Percentiles rank a stretch among this genome's conserved stretches.
Conservation (phyloP, 2,113 vertebrate genomes). For the Electrona antarctica region DNA sequence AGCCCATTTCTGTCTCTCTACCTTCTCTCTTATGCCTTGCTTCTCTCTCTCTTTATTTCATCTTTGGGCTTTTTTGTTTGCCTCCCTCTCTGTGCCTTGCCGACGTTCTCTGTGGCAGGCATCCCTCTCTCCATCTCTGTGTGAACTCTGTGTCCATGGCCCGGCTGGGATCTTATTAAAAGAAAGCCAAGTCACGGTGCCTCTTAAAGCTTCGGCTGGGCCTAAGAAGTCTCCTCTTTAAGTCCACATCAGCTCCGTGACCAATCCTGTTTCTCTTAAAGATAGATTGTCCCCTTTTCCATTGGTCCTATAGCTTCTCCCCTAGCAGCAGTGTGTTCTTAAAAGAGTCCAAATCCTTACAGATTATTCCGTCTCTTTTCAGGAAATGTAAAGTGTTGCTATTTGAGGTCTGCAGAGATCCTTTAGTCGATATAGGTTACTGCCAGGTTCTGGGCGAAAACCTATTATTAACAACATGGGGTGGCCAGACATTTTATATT, state of each 20-base stretch:
- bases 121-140: slow-evolving; percentile 15
- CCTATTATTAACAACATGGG: slow-evolving; percentile 41
- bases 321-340: slow-evolving; percentile 27
- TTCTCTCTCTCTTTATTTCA: slow-evolving; percentile 22
- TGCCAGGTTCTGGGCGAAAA: slow-evolving; percentile 5
- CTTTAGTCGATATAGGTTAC: slow-evolving; percentile 35
- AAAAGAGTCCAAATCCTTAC: slow-evolving; percentile 44
- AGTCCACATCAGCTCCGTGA: slow-evolving; percentile 71
- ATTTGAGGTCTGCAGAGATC: slow-evolving; percentile 39
- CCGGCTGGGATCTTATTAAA: slow-evolving; percentile 59
- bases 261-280: slow-evolving; percentile 73
- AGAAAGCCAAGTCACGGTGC: slow-evolving; percentile 46
- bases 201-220: slow-evolving; percentile 48
- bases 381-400: slow-evolving; percentile 40
- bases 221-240: slow-evolving; percentile 57
- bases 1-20: slow-evolving; percentile 33
- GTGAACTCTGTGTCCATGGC: slow-evolving; percentile 46
- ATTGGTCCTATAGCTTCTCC: slow-evolving; percentile 27
- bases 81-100: not conserved
- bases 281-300: slow-evolving; percentile 53
- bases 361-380: slow-evolving; percentile 35
- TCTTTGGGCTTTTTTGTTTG: slow-evolving; percentile 7
- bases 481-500: slow-evolving; percentile 20
- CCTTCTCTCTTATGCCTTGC: not conserved
- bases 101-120: slow-evolving; percentile 1